These are phyloP conservation scores for Condylura cristata DNA, from an alignment of 2,113 vertebrate genomes.

Conservation along the genomic window DNA sequence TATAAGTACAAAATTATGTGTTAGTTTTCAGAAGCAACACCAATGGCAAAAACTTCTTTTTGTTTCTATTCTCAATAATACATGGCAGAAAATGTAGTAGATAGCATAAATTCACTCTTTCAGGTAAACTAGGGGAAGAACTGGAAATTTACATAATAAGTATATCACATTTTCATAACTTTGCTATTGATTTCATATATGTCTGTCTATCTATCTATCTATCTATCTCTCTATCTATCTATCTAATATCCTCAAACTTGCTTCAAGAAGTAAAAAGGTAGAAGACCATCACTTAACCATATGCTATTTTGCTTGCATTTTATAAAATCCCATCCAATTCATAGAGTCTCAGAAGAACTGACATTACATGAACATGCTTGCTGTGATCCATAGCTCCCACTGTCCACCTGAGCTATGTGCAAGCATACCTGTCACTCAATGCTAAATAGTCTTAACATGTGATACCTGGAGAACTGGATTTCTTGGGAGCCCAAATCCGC, in stretches of 20 bases:
- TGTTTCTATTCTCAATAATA: neutral
- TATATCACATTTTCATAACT: neutral
- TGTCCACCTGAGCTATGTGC: neutral
- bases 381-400: neutral
- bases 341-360: neutral
- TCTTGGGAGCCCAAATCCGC: neutral
- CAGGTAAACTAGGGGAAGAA: neutral
- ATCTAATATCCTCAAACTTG: neutral
- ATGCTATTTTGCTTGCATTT: neutral
- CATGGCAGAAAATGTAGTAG: neutral
- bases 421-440: neutral
- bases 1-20: neutral
- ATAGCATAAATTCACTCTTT: neutral
- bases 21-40: neutral
- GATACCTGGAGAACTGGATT: neutral
- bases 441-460: neutral
- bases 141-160: neutral
- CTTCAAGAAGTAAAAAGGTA: neutral
- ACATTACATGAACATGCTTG: neutral
- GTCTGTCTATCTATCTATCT: neutral
- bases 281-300: neutral
- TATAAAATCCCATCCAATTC: no score
- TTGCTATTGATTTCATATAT: neutral
- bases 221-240: neutral
- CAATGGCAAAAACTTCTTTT: no score